phyloP scores from a whole-genome alignment of 1,140 invertebrate genomes.

The Glossosoma conforme region DNA sequence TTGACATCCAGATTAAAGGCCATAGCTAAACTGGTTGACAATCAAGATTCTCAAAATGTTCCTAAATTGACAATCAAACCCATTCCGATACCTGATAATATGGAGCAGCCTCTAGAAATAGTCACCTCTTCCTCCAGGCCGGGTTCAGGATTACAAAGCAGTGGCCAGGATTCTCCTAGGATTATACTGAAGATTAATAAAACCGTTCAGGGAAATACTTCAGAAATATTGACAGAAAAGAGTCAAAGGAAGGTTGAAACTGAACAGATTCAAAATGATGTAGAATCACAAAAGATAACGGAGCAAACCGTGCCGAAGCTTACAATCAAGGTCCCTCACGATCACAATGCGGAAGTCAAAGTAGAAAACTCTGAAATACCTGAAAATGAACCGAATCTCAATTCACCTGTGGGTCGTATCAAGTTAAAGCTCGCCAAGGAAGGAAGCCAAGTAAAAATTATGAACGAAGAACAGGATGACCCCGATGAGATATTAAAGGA shows the following conservation, averaged over 20 bases:
- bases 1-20: neutral
- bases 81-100: conserved; percentile 37
- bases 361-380: conserved; percentile 4
- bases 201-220: conserved; percentile 46
- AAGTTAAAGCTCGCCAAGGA: conserved; percentile 27
- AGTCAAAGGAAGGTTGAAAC: conserved; percentile 34
- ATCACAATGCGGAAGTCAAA: conserved; percentile 9
- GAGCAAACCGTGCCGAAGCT: conserved; percentile 25
- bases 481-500: conserved; percentile 14
- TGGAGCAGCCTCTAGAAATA: conserved; percentile 46
- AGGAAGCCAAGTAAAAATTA: conserved; percentile 17
- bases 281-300: neutral
- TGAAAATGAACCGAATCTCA: conserved; percentile 9
- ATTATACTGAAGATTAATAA: conserved; percentile 52
- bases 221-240: conserved; percentile 48
- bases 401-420: conserved; percentile 22
- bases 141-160: conserved; percentile 35
- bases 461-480: conserved; percentile 10
- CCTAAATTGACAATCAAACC: conserved; percentile 31
- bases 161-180: conserved; percentile 48
- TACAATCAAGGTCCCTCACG: conserved; percentile 26
- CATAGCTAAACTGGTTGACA: neutral
- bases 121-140: conserved; percentile 39
- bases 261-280: conserved; percentile 4
- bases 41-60: conserved; percentile 7